Percentiles rank a stretch among this genome's conserved stretches.
phyloP scores from a whole-genome alignment of 2,888 invertebrate genomes.

The Microctonus hyperodae region DNA sequence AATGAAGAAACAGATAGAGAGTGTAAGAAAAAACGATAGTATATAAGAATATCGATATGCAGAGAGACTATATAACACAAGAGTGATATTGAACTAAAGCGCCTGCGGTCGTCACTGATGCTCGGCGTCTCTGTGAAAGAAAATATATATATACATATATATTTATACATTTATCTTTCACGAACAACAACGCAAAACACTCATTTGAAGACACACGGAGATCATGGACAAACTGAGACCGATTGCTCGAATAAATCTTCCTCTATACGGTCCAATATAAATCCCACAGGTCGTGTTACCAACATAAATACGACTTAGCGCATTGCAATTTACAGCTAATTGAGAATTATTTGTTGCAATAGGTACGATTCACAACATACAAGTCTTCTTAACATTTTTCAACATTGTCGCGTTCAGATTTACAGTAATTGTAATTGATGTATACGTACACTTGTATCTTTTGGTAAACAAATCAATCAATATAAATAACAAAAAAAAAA shows the following conservation, averaged over 20 bases:
- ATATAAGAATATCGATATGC: constrained; percentile 2
- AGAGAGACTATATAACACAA: constrained; percentile 28
- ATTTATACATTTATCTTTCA: too few species aligned
- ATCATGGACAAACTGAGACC: constrained; percentile 59
- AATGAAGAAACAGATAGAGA: constrained; percentile 8
- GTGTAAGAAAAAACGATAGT: constrained; percentile 13
- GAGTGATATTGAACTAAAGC: constrained; percentile 39
- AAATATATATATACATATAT: background rate
- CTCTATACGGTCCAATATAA: constrained; percentile 54
- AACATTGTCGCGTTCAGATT: background rate
- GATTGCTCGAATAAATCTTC: constrained; percentile 61
- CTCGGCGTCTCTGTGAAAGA: constrained; percentile 6
- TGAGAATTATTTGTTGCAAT: constrained; percentile 61
- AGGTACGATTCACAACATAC: constrained; percentile 31
- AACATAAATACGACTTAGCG: constrained; percentile 62
- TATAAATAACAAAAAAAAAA: background rate
- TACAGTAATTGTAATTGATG: background rate
- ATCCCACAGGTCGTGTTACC: constrained; percentile 48
- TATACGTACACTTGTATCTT: background rate
- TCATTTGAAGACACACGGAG: constrained; percentile 27
- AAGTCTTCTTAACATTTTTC: background rate
- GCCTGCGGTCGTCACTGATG: constrained; percentile 19
- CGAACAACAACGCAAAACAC: too few species aligned
- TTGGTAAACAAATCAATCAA: background rate
- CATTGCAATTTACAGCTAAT: constrained; percentile 57